Conservation (phyloP, 1,140 invertebrate genomes). For the Amyelois transitella region DNA sequence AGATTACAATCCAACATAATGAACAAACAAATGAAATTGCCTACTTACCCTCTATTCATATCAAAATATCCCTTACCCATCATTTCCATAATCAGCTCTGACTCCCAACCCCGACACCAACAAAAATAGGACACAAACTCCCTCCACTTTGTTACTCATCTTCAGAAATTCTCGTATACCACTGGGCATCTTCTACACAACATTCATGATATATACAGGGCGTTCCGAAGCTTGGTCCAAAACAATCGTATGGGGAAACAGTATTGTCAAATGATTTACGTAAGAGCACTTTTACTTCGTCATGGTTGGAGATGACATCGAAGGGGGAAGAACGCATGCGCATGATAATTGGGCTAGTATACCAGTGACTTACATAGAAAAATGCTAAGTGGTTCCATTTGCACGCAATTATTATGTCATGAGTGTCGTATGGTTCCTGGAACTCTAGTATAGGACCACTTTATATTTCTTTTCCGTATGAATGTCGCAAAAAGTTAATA, state of each 20-base stretch:
- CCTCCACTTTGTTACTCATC: conserved; percentile 31
- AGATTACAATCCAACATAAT: too few relatives aligned
- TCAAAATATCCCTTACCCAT: conserved; percentile 47
- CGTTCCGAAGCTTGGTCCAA: conserved; percentile 52
- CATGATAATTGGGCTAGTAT: neutral
- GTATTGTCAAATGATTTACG: conserved; percentile 40
- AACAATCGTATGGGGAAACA: conserved; percentile 64
- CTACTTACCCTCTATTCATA: neutral
- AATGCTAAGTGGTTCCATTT: neutral
- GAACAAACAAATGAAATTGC: too few relatives aligned
- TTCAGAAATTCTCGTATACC: conserved; percentile 17
- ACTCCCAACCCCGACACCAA: conserved; percentile 17
- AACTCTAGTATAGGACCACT: too few relatives aligned
- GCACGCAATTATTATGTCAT: neutral
- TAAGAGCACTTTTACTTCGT: conserved; percentile 34
- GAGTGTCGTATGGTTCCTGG: neutral
- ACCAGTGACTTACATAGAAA: neutral
- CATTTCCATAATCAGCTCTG: conserved; percentile 40
- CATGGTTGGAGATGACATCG: conserved; percentile 39
- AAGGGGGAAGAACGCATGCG: conserved; percentile 25
- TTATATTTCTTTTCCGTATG: too few relatives aligned
- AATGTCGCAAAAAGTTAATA: too few relatives aligned
- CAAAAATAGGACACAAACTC: conserved; percentile 19
- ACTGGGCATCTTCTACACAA: conserved; percentile 30
- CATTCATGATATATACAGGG: conserved; percentile 47